A percentile compares a stretch with the other conserved stretches of the same genome.
Conservation (phyloP, 2,113 vertebrate species). For the Sardina pilchardus region DNA sequence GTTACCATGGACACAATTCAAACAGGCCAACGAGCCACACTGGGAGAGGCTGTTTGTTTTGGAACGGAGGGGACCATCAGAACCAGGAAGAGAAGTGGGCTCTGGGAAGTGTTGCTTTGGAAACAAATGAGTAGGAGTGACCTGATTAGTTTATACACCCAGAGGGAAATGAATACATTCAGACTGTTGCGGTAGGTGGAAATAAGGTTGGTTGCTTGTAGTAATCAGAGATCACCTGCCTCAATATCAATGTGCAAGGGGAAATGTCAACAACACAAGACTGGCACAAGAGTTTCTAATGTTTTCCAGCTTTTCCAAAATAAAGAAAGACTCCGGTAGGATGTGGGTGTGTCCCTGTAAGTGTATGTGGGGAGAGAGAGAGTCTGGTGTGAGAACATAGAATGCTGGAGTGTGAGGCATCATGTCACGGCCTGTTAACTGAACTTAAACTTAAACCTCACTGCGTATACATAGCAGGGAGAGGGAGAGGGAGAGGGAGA, state of each 20-base stretch:
- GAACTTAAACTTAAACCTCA: neutral
- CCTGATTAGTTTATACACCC: neutral
- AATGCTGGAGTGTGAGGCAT: too few species aligned
- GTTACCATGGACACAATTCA: neutral
- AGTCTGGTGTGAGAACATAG: neutral
- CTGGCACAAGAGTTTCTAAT: too few species aligned
- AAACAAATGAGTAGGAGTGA: neutral
- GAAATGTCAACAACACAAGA: too few species aligned
- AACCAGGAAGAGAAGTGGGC: neutral
- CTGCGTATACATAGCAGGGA: neutral
- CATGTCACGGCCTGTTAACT: neutral
- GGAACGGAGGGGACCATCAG: neutral
- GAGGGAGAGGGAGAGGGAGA: neutral
- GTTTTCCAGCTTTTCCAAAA: neutral
- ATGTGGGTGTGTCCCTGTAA: neutral
- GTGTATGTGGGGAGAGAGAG: neutral
- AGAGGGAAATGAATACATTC: neutral
- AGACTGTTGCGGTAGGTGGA: neutral
- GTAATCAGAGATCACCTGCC: too few species aligned
- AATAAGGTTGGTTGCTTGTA: neutral
- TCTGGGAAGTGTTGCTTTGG: neutral
- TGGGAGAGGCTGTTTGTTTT: neutral
- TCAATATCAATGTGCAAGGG: too few species aligned
- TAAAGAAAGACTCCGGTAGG: too few species aligned
- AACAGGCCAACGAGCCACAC: neutral